Percentiles rank a stretch among this genome's conserved stretches.
Conservation (phyloP, 2,888 invertebrate genomes). For the Caenorhabditis becei region DNA sequence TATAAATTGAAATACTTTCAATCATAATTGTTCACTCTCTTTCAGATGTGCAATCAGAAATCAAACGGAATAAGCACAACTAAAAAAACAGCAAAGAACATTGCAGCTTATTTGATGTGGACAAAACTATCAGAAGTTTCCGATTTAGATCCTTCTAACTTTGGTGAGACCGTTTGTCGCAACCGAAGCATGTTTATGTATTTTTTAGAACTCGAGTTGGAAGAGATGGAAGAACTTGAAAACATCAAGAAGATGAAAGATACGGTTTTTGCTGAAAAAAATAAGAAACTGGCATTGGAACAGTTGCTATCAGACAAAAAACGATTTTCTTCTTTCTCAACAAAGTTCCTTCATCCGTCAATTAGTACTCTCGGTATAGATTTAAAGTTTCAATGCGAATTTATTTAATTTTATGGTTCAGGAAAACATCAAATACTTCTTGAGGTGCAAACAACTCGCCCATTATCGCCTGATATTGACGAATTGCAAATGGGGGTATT, state of each 20-base stretch:
- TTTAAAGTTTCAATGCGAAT: neutral
- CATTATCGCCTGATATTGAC: constrained; percentile 29
- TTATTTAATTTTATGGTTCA: neutral
- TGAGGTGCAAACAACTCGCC: constrained; percentile 1
- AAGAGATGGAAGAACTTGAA: constrained; percentile 6
- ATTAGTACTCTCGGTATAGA: constrained; percentile 35
- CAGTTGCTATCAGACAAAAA: constrained; percentile 53
- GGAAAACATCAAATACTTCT: constrained; percentile 37
- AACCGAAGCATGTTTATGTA: neutral
- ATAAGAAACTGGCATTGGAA: constrained; percentile 38
- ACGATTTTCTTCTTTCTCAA: constrained; percentile 28
- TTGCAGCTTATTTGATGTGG: constrained; percentile 93
- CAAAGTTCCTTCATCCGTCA: constrained; percentile 33
- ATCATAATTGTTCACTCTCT: neutral
- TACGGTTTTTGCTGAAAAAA: constrained; percentile 9
- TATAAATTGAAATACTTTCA: neutral
- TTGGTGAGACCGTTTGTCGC: constrained; percentile 4
- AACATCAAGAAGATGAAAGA: too few species aligned
- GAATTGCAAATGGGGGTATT: constrained; percentile 43
- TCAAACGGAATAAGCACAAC: constrained; percentile 87
- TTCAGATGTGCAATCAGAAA: constrained; percentile 49
- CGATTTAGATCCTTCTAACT: neutral
- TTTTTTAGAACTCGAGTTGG: constrained; percentile 11
- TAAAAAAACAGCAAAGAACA: constrained; percentile 96
- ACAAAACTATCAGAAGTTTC: constrained; percentile 71